A percentile compares a stretch with the other conserved stretches of the same genome.
Conservation (phyloP, 2,113 vertebrate species). For the Macrotus californicus region DNA sequence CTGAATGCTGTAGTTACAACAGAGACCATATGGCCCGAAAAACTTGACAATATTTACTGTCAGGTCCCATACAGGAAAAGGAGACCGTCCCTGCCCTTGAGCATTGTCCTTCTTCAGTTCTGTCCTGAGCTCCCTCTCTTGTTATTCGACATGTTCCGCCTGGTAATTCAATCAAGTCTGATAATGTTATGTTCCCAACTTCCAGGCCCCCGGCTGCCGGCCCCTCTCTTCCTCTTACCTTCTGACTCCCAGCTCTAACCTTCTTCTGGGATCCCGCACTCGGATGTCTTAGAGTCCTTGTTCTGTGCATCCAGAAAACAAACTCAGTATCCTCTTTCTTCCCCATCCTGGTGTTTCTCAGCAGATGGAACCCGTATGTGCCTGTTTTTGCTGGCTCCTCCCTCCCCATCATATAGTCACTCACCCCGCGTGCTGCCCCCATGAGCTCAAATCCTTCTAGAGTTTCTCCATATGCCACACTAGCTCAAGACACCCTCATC, state of each 20-base stretch:
- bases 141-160: not conserved
- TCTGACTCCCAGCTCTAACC: not conserved
- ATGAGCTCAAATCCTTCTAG: not conserved
- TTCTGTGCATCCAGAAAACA: not conserved
- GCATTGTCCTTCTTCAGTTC: not conserved
- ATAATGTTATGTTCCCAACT: not conserved
- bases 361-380: not conserved
- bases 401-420: not conserved
- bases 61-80: not conserved
- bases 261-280: not conserved
- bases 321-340: not conserved
- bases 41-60: not conserved
- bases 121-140: not conserved
- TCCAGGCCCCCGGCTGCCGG: no score
- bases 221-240: not conserved
- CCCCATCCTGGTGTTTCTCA: not conserved
- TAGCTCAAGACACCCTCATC: no score
- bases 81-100: not conserved
- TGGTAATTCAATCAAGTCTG: not conserved
- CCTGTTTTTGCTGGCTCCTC: not conserved
- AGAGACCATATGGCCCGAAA: not conserved
- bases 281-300: no score
- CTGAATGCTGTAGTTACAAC: not conserved
- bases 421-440: accelerated
- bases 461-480: not conserved